Base-by-base conservation (phyloP, 2,797 vertebrate species). In the Chelonia mydas region DNA sequence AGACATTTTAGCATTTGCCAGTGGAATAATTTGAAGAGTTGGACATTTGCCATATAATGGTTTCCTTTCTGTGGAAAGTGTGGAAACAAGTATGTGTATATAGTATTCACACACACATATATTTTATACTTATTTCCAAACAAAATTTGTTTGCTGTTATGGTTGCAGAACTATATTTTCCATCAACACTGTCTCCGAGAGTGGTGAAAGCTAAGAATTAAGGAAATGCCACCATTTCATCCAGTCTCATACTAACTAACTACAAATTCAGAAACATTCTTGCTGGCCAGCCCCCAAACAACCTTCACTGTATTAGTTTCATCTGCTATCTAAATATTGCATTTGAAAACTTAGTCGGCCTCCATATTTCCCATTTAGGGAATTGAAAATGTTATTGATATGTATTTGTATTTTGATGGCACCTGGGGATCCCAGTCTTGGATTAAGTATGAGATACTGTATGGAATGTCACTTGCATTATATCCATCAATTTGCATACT, bases 21-120 rank as follows among this genome's bases (percentile, higher is more conserved):
- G 93, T 83, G 98, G 97, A 98, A 98, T 98, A 98, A 98, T 96
- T 93, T 92, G 87, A 97, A 96, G 83, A 72, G 81, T 83, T 95
- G 95, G 96, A 96, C 91, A 90, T 94, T 93, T 90, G 96, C 97
- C 97, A 96, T 96, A 88, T 93, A 94, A 94, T 96, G 93, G 95
- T 94, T 98, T 94, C 93, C 90, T 97, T 80, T 96, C 92, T 74
- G 68, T 93, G 95, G 96, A 93, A 95, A 96, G 90, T 94, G 61
- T 94, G 83, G 87, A 96, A 92, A 91, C 95, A 96, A 97, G 97
- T 96, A 95, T 89, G 88, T 97, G 84, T 90, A 96, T 61, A 96
- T 87, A 89, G 89, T 94, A 87, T 83, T 68, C 31, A 23, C 28
- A 79, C 21, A 90, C 80, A 89, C 16, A 88, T 96, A 95, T 54